Evolutionary conservation across 2,888 invertebrate genomes (phyloP), one percentile per base, ranked within the genome.

Genomic region (Drosophila melanosoma): DNA sequence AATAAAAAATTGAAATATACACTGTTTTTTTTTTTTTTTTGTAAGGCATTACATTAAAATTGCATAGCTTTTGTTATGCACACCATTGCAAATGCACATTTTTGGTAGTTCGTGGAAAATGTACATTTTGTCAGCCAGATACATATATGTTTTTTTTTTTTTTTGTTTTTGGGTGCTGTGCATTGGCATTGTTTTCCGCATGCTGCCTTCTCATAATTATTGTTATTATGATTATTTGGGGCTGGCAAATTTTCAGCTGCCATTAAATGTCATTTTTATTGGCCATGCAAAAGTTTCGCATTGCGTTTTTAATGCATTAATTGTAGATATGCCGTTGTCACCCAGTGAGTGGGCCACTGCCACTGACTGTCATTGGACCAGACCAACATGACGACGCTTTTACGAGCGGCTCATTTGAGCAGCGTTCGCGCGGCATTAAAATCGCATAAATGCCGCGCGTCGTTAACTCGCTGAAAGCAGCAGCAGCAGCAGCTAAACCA

Each of bases 271-370:
- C 62, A 74, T 64, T 65, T 83, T 84, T 79, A 83, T 85, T 84
- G 83, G 85, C 69, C 74, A 60, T 79, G 73, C 79, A 79, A 81
- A 81, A 74, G 82, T 66, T 70, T 74, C 57, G 72, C 63, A 68
- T 75, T 69, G 69, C 78, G 63, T 69, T 80, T 84, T 87, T 83
- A 85, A 87, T 87, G 85, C 85, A 87, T 87, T 87, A 79, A 87
- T 85, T 85, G 87, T 79, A 63, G 72, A 53, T 56, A 35, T 40
- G 59, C 23, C 32, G 32, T 48, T 64, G 53, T 20, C 53, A 40
- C 36, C 32, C 11, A 8, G 12, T 40, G n/a, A 2, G 26, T 2
- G n/a, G 49, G 49, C 45, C 23, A 23, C 29, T 77, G 83, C 59
- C 76, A 60, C 49, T 36, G 66, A 63, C 69, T 76, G 74, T 83